phyloP scores from a whole-genome alignment of 2,797 vertebrate species.

The Cirrhinus molitorella region DNA sequence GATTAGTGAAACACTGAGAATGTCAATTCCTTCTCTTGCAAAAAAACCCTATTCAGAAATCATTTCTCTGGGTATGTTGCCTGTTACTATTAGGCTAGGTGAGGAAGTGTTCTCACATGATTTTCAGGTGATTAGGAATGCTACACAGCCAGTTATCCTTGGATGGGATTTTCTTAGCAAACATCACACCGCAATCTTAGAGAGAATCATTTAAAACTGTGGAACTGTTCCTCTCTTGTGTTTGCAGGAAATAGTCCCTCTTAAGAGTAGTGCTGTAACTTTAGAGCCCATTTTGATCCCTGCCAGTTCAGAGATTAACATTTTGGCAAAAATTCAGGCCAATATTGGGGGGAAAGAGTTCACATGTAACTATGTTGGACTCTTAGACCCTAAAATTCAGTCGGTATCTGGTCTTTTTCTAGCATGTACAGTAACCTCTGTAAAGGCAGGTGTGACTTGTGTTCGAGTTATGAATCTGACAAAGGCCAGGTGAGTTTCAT shows the following conservation, averaged over 20 bases:
- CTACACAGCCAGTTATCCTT: slow-evolving; percentile 28
- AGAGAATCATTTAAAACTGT: not conserved
- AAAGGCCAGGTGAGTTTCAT: slow-evolving; percentile 25
- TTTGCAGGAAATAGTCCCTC: not conserved
- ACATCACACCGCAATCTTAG: slow-evolving; percentile 17
- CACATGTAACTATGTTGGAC: not conserved
- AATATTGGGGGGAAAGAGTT: not conserved
- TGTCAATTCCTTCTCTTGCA: not conserved
- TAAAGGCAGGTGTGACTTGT: slow-evolving; percentile 17
- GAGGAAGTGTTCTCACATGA: slow-evolving; percentile 24
- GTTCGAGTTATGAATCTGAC: not conserved
- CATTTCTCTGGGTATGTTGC: slow-evolving; percentile 23
- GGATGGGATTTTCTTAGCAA: slow-evolving; percentile 48
- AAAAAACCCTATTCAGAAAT: slow-evolving; percentile 23
- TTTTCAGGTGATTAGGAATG: slow-evolving; percentile 41
- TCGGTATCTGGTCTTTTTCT: slow-evolving; percentile 8
- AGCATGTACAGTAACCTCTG: slow-evolving; percentile 9
- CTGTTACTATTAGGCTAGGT: slow-evolving; percentile 28
- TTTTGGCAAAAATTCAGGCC: slow-evolving; percentile 2
- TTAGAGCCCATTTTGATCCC: not conserved
- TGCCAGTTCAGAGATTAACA: not conserved
- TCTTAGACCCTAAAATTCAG: slow-evolving; percentile 22
- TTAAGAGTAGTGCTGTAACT: not conserved
- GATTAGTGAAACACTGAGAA: slow-evolving; percentile 2
- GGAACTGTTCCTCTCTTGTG: not conserved